A percentile compares a stretch with the other conserved stretches of the same genome.
phyloP scores from a whole-genome alignment of 2,797 vertebrate genomes.

The Trematomus bernacchii region DNA sequence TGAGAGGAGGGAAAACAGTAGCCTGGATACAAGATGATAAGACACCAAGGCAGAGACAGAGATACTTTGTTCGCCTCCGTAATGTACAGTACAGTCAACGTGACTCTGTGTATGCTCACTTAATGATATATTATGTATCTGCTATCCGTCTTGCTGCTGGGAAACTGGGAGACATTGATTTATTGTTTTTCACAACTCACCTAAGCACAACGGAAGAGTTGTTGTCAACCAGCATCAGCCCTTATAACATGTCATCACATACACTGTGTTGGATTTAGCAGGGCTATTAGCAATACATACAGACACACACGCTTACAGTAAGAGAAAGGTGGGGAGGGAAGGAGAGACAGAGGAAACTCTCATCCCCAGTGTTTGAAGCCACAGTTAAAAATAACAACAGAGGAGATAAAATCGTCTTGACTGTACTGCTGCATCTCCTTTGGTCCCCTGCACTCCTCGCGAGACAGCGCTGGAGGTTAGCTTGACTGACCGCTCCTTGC shows the following conservation, averaged over 20 bases:
- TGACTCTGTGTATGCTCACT: constrained; percentile 43
- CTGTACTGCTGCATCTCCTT: constrained; percentile 28
- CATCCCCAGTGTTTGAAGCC: constrained; percentile 4
- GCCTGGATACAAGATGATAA: constrained; percentile 19
- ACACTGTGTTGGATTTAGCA: neutral
- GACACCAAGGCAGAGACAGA: constrained; percentile 18
- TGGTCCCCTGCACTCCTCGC: constrained; percentile 16
- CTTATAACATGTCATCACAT: constrained; percentile 56
- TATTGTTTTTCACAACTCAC: constrained; percentile 64
- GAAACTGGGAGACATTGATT: constrained; percentile 65
- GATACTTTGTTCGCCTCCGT: constrained; percentile 24
- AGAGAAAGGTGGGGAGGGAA: neutral
- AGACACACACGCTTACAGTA: constrained; percentile 8
- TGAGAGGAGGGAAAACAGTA: constrained; percentile 23
- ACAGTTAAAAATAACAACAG: constrained; percentile 49
- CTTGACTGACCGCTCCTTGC: constrained; percentile 26
- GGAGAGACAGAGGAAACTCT: constrained; percentile 29
- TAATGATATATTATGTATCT: constrained; percentile 53
- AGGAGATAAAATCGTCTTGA: constrained; percentile 31
- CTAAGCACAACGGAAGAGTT: constrained; percentile 43
- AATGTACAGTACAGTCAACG: constrained; percentile 20
- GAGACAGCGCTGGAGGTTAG: constrained; percentile 31
- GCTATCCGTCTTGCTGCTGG: constrained; percentile 59
- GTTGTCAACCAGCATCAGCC: constrained; percentile 64
- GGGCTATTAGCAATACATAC: constrained; percentile 29